Evolutionary conservation across 2,113 vertebrate genomes (phyloP), one percentile per base, ranked within the genome.

Genomic region (Gymnarchus niloticus): DNA sequence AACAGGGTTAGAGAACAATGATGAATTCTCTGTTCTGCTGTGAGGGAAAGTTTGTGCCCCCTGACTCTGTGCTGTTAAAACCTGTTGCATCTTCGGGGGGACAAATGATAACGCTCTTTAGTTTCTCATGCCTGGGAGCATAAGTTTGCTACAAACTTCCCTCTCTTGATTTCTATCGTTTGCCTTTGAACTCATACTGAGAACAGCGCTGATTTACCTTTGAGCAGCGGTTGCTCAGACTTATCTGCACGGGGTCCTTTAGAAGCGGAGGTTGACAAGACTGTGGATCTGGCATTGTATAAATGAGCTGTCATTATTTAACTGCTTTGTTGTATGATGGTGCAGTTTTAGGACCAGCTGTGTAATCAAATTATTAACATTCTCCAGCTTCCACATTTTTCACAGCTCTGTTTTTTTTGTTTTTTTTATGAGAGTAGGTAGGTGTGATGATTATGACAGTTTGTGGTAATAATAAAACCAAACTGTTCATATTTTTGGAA

Each of bases 401-500:
- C 65, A 1, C 33, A 37, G 65, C 6, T 37, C 12, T 73, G 41
- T 73, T 73, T 28, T 41, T 41, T 65, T 73, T 73, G 65, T 41
- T 41, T 65, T 28, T 65, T n/a, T 48, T 10, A 51, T 81, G 77
- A 82, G 3, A 86, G 69, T 52, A 65, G 9, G 83, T 8, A 23
- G 7, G 77, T n/a, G 37, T 46, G 77, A 54, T 46, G 54, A 19
- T 65, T n/a, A 65, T 81, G 83, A 83, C 86, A 48, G 61, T 87
- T 86, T 61, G 59, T 85, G 73, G 81, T n/a, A 6, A 61, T 85
- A 81, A 73, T 86, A 89, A 86, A 83, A 48, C 76, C 83, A 90
- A 90, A 89, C 69, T 19, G 3, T 80, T 46, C 44, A 65, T 65
- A 9, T 65, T 37, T 28, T 46, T 25, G 3, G 10, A 69, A 37